Base-by-base conservation (phyloP, 2,797 vertebrate species). In the Xenopus petersii region DNA sequence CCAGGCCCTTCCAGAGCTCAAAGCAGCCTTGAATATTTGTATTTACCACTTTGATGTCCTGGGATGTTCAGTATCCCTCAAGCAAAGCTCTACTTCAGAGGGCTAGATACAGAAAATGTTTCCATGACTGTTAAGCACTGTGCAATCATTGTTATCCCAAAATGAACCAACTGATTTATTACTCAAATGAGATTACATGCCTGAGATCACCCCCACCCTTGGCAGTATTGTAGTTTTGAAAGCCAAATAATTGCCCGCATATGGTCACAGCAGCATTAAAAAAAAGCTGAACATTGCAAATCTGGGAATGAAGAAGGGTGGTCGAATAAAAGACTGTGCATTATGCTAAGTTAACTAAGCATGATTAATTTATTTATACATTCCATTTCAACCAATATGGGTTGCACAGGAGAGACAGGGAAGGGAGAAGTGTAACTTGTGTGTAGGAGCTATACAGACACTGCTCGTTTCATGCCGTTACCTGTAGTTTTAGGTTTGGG, bases 321-420 rank as follows among this genome's bases (percentile, higher is more conserved):
- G 54, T 17, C 4, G 54, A 17, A 56, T 1, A 10, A 17, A 56
- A 56, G 54, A 17, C 54, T 17, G 16, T 10, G 16, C 54, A 56
- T 56, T 56, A 56, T 56, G 16, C 54, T 56, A 56, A 56, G 54
- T 17, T 56, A 56, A 56, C 54, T 56, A 56, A 56, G 15, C 54
- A 56, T 56, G 54, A 56, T 16, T 56, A 6, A 56, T 56, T 56
- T 56, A 56, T 56, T 56, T 56, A 56, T 56, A 56, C 54, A 56
- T 56, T 56, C 16, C 54, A 16, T 56, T 56, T 56, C 13, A 17
- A 17, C 54, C 49, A 56, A 56, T 56, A 56, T 56, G 9, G 9
- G 16, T 17, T 56, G 16, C n/a, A n/a, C 16, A n/a, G 16, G 54
- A 10, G 15, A 56, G 16, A 17, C 54, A 56, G 16, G 15, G 51